phyloP scores from a whole-genome alignment of 2,797 vertebrate genomes.

The Vespertilio murinus region DNA sequence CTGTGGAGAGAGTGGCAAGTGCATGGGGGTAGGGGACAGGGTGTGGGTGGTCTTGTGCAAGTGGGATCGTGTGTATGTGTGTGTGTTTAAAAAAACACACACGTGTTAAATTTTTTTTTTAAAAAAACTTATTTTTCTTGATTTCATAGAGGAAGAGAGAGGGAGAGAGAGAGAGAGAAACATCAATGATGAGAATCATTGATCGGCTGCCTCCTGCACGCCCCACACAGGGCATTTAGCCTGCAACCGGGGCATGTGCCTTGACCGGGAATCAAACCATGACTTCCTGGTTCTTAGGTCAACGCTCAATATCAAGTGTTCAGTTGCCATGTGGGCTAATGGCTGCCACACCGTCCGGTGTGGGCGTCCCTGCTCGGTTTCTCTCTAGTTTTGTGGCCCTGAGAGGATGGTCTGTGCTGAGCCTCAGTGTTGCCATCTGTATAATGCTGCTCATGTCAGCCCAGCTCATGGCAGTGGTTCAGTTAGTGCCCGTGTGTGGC shows the following conservation, averaged over 20 bases:
- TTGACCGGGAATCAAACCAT: no score
- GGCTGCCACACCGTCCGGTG: neutral
- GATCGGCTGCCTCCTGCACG: no score
- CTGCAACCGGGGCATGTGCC: no score
- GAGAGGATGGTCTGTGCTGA: neutral
- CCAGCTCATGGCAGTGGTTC: fast-evolving
- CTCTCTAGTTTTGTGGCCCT: neutral
- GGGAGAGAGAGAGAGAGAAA: no score
- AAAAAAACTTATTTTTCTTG: no score
- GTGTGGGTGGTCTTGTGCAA: neutral
- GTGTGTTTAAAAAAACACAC: no score
- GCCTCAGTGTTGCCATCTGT: neutral
- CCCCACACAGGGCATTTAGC: no score
- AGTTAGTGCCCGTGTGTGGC: no score
- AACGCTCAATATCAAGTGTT: neutral
- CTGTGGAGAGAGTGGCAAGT: neutral
- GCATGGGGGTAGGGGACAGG: neutral
- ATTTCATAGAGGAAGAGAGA: no score
- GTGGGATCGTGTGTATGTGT: neutral
- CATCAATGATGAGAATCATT: no score
- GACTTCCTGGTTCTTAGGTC: no score
- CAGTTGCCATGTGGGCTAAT: fast-evolving
- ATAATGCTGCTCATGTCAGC: neutral
- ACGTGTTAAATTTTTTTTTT: no score
- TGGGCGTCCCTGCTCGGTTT: neutral